A percentile compares a stretch with the other conserved stretches of the same genome.
Conservation (phyloP, 30 jellyfish, hydroid and myxozoan species). For the Euphysa ruthae region DNA sequence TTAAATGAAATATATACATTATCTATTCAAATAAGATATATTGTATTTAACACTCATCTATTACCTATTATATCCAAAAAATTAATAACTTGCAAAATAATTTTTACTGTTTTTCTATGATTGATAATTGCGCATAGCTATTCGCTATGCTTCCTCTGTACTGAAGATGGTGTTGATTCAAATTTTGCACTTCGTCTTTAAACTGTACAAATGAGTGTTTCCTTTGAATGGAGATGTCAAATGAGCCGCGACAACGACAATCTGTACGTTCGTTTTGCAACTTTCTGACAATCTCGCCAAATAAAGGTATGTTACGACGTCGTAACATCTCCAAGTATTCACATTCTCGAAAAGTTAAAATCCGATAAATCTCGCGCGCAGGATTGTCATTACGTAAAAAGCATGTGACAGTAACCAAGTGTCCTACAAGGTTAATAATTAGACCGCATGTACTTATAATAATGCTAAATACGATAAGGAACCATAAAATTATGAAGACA, state of each 20-base stretch:
- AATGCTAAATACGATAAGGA: constrained; percentile 24
- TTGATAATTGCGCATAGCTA: too few relatives aligned
- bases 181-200: too few relatives aligned
- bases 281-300: constrained; percentile 31
- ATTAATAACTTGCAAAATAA: too few relatives aligned
- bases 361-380: constrained; percentile 24
- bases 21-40: too few relatives aligned
- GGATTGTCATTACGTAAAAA: constrained; percentile 34
- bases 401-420: constrained; percentile 31
- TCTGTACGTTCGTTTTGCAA: constrained; percentile 17
- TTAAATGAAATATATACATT: too few relatives aligned
- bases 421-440: constrained; percentile 22
- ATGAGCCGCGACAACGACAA: not conserved
- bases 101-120: too few relatives aligned
- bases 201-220: too few relatives aligned
- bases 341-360: constrained; percentile 26
- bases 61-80: too few relatives aligned
- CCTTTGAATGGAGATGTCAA: not conserved
- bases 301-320: constrained; percentile 29
- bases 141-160: too few relatives aligned
- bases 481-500: constrained; percentile 31
- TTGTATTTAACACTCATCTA: too few relatives aligned
- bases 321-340: constrained; percentile 38
- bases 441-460: constrained; percentile 23
- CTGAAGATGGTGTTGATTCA: too few relatives aligned